Percentiles rank a stretch among this genome's conserved stretches.
These are phyloP conservation scores for Centropyge bicolor DNA, from an alignment of 2,797 vertebrate species.

Conservation along the genomic window DNA sequence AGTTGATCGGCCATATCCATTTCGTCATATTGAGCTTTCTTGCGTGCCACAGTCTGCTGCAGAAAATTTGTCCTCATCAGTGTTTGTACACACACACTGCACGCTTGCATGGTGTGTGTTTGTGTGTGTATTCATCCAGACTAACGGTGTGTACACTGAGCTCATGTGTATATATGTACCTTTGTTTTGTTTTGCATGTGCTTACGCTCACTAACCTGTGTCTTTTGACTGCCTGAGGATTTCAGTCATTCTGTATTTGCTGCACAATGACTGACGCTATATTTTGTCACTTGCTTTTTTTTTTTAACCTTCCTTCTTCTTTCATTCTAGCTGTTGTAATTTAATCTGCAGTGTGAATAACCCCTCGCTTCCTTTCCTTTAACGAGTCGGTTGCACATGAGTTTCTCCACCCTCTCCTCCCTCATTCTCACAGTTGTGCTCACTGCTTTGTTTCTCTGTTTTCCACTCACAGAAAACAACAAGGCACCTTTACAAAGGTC, in stretches of 20 bases:
- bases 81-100: constrained; percentile 41
- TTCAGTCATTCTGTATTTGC: constrained; percentile 6
- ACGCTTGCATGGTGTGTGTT: constrained; percentile 22
- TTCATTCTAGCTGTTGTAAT: constrained; percentile 50
- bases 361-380: constrained; percentile 55
- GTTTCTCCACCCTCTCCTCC: constrained; percentile 19
- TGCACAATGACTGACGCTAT: constrained; percentile 20
- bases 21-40: constrained; percentile 77
- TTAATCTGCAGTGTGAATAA: constrained; percentile 62
- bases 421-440: constrained; percentile 47
- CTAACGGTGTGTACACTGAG: constrained; percentile 22
- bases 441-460: constrained; percentile 65
- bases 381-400: constrained; percentile 41
- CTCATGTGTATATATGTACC: constrained; percentile 21
- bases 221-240: constrained; percentile 27
- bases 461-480: constrained; percentile 91
- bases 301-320: constrained; percentile 39
- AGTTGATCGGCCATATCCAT: constrained; percentile 80
- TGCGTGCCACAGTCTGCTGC: constrained; percentile 63
- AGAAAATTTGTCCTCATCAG: constrained; percentile 63
- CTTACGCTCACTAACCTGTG: constrained; percentile 20
- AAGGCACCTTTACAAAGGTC: constrained; percentile 91
- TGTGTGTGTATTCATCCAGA: constrained; percentile 37
- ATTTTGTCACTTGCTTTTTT: constrained; percentile 30
- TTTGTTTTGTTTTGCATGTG: constrained; percentile 37